A percentile compares a stretch with the other conserved stretches of the same genome.
phyloP scores from a whole-genome alignment of 2,797 vertebrate species.

The Synanceia verrucosa region DNA sequence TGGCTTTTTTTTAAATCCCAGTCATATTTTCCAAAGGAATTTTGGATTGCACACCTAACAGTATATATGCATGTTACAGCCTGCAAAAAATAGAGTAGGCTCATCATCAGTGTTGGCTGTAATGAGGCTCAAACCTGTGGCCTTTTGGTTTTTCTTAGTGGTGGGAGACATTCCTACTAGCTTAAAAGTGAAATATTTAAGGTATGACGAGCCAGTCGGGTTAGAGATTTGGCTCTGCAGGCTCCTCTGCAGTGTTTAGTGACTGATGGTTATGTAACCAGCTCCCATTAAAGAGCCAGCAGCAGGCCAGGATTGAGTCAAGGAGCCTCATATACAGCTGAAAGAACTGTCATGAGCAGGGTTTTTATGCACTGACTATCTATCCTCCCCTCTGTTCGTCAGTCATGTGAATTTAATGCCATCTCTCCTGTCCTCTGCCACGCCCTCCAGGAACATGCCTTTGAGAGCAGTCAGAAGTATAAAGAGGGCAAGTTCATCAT shows the following conservation, averaged over 20 bases:
- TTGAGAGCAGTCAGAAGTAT: constrained; percentile 99
- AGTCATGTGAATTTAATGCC: constrained; percentile 11
- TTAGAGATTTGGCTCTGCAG: constrained; percentile 39
- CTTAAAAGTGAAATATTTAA: no score
- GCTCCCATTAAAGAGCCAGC: constrained; percentile 29
- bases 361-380: neutral
- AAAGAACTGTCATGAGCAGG: constrained; percentile 6
- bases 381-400: neutral
- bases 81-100: constrained; percentile 23
- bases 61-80: constrained; percentile 29
- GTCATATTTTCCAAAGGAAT: constrained; percentile 41
- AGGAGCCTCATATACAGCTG: constrained; percentile 32
- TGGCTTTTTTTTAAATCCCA: constrained; percentile 8
- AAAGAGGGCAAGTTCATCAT: constrained; percentile 99
- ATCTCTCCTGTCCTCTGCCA: constrained; percentile 40
- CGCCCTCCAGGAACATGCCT: constrained; percentile 93
- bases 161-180: constrained; percentile 19
- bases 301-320: constrained; percentile 33
- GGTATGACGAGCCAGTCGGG: constrained; percentile 21
- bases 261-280: constrained; percentile 54
- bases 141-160: constrained; percentile 15
- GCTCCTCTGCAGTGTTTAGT: constrained; percentile 45
- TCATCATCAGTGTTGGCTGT: neutral
- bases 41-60: constrained; percentile 28
- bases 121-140: constrained; percentile 10